Evolutionary conservation across 2,888 invertebrate species (phyloP), one percentile per base, ranked within the genome.

Genomic region (Torymus aiolomorphi): DNA sequence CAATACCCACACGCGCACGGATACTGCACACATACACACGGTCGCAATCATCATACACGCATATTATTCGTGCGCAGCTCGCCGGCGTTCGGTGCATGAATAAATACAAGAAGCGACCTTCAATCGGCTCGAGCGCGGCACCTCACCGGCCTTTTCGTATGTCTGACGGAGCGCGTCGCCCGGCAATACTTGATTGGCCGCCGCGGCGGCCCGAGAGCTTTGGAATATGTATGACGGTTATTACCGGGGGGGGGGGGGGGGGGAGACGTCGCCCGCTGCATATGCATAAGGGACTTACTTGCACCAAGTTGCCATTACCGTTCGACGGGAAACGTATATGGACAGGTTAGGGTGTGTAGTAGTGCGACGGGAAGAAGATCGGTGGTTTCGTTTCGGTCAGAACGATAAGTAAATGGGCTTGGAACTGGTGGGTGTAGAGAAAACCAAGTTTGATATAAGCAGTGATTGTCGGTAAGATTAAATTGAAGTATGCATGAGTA

Each of bases 71-170:
- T 13, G 5, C 14, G 13, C 16, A 2, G 1, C 49, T 14, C 16
- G 31, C 13, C 57, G 16, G 13, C 24, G 14, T 20, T 67, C 61
- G 66, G 42, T 61, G 67, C 61, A 74, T 71, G 67, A 80, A 80
- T 76, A 80, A 75, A 76, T 69, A 66, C 67, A 72, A 76, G 66
- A 66, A 76, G 66, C 62, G 80, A 76, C 76, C 76, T 76, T 75
- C 79, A 42, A 65, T 62, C 75, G 71, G 57, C 71, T 52, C 18
- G 11, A n/a, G 18, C 59, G 18, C 31, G 14, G 56, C n/a, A 24
- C 49, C 66, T 13, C 52, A 4, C 12, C 65, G 76, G 69, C 76
- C 69, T 76, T 70, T 76, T 74, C 66, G 54, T 16, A 20, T 20
- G 73, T 14, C 74, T 57, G 70, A 77, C 80, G 80, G 49, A 80